Evolutionary conservation across 2,113 vertebrate genomes (phyloP), one percentile per base, ranked within the genome.

Genomic region (Atlantisia rogersi): DNA sequence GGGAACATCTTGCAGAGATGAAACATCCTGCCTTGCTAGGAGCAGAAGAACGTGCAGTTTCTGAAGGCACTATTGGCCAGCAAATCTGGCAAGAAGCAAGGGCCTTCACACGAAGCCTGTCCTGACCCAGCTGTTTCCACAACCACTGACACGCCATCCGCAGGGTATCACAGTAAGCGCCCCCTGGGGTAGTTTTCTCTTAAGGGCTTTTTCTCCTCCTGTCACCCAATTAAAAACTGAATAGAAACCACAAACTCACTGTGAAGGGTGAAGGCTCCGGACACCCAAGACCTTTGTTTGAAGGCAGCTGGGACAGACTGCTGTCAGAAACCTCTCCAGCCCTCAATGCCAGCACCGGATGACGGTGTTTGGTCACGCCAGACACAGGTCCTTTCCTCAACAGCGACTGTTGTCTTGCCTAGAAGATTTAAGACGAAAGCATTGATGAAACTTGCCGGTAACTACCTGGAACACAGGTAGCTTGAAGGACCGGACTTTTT

Each of bases 1-100:
- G 64, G 25, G 16, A 68, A 28, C 0, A 0, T 44, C 78, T 70
- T 55, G 50, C 58, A 48, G 78, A 39, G 65, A 40, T 68, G 42
- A 77, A 84, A 60, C 26, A 48, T 12, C 18, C 15, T 64, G 62
- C 32, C 44, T n/a, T 64, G 25, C 37, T 29, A 52, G 60, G 46
- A 78, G 24, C 46, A 59, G 4, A 4, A 82, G 42, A 70, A 39
- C 0, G 0, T 3, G 6, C 32, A 56, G 48, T 20, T 88, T 73
- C 62, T 44, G 63, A 29, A 12, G 5, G 9, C 39, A 5, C 12
- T 37, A 11, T 16, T 29, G 60, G 40, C 56, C 0, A 1, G 64
- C 13, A 71, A 70, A 53, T 46, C 40, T 48, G 58, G 28, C 15
- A 50, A 64, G 22, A 82, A 53, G 18, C 8, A 11, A 8, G 8